These are phyloP conservation scores for Baryphthengus martii DNA, from an alignment of 2,113 vertebrate genomes.

Conservation along the genomic window DNA sequence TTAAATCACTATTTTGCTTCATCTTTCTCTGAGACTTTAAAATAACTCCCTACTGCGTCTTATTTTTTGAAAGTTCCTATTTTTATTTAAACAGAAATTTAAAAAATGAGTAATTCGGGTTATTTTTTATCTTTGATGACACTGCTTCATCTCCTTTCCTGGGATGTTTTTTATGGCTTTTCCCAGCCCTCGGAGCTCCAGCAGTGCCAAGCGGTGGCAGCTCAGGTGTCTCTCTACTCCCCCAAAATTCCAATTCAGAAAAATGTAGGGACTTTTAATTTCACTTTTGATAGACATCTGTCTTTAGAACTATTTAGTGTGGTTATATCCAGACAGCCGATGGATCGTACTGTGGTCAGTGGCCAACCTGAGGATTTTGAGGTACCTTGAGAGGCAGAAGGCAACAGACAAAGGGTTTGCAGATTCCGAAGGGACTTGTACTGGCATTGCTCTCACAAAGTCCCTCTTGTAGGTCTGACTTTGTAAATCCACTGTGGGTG, in stretches of 20 bases:
- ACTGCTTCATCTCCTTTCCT: neutral
- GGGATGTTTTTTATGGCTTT: neutral
- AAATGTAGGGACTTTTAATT: neutral
- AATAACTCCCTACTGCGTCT: neutral
- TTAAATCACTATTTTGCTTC: neutral
- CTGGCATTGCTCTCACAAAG: neutral
- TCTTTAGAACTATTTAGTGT: neutral
- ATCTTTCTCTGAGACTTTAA: neutral
- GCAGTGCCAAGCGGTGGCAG: neutral
- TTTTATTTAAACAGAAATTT: neutral
- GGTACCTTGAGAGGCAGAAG: neutral
- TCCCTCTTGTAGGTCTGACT: neutral
- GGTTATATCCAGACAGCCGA: rapidly evolving
- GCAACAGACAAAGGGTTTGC: neutral
- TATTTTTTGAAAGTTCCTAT: neutral
- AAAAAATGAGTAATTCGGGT: neutral
- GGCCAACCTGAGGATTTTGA: neutral
- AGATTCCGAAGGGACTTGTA: neutral
- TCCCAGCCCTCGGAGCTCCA: neutral
- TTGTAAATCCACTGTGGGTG: neutral
- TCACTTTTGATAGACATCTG: neutral
- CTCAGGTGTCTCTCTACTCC: neutral
- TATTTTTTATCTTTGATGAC: neutral
- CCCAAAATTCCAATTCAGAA: neutral
- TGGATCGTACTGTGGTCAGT: neutral